Percentiles rank a stretch among this genome's conserved stretches.
These are phyloP conservation scores for Coelopa frigida DNA, from an alignment of 1,140 invertebrate genomes.

Conservation along the genomic window DNA sequence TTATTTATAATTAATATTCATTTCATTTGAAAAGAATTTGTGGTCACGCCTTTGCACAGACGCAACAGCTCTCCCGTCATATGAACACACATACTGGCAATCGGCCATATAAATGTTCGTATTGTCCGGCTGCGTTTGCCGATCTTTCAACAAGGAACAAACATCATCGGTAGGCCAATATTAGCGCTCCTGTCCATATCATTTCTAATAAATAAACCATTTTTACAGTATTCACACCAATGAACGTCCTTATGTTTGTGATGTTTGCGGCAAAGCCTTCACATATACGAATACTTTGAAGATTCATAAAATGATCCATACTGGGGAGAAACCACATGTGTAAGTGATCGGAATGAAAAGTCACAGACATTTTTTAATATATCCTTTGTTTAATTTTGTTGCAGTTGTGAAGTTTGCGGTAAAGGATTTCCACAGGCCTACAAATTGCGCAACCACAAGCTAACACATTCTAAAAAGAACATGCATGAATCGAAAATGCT, in stretches of 20 bases:
- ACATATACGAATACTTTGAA: conserved; percentile 47
- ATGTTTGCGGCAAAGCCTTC: conserved; percentile 54
- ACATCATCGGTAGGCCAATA: conserved; percentile 45
- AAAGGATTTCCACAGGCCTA: conserved; percentile 38
- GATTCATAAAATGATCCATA: conserved; percentile 43
- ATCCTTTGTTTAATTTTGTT: background rate
- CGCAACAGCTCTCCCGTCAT: conserved; percentile 35
- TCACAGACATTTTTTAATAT: background rate
- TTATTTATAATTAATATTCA: background rate
- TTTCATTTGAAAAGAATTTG: conserved; percentile 27
- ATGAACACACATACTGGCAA: conserved; percentile 42
- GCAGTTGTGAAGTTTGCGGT: conserved; percentile 39
- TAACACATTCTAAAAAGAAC: conserved; percentile 26
- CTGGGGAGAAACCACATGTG: conserved; percentile 40
- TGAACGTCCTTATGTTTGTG: conserved; percentile 53
- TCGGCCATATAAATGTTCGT: conserved; percentile 60
- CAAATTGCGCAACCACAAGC: conserved; percentile 34
- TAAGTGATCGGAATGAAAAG: conserved; percentile 21
- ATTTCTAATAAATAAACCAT: too few relatives aligned
- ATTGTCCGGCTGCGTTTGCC: conserved; percentile 63
- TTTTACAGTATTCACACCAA: conserved; percentile 51
- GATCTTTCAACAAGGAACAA: conserved; percentile 54
- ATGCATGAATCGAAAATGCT: background rate
- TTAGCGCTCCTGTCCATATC: too few relatives aligned
- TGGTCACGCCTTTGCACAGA: conserved; percentile 34